Conservation (phyloP, 1,140 invertebrate genomes). For the Leptinotarsa undecemlineata region DNA sequence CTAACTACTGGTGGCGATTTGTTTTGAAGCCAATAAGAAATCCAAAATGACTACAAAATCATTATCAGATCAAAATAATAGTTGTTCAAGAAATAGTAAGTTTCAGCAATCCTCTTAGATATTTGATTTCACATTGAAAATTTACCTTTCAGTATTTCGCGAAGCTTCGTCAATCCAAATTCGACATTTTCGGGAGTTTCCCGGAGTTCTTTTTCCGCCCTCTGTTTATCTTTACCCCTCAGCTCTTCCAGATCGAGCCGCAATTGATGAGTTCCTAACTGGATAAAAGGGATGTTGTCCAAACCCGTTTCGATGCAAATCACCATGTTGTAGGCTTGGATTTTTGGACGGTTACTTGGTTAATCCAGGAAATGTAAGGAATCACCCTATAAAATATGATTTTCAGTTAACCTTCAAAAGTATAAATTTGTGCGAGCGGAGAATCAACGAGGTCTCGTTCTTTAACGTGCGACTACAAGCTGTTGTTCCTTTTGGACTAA, state of each 20-base stretch:
- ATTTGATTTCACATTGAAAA: constrained; percentile 1
- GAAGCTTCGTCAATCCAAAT: constrained; percentile 61
- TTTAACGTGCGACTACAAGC: too few species aligned
- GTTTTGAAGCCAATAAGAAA: too few species aligned
- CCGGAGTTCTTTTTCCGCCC: constrained; percentile 67
- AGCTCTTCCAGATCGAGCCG: constrained; percentile 51
- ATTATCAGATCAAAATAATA: too few species aligned
- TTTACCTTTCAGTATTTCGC: constrained; percentile 63
- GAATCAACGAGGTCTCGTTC: too few species aligned
- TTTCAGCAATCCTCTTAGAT: neutral
- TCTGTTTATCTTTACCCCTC: constrained; percentile 54
- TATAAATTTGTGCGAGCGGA: too few species aligned
- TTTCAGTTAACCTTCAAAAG: too few species aligned
- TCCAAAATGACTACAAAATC: too few species aligned
- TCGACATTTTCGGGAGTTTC: constrained; percentile 68
- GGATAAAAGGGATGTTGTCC: constrained; percentile 50
- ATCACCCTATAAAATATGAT: too few species aligned
- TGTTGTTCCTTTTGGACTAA: too few species aligned
- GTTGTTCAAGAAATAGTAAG: too few species aligned
- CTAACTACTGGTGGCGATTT: too few species aligned
- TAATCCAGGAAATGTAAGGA: neutral
- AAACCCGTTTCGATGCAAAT: constrained; percentile 35
- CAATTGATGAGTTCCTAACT: constrained; percentile 44
- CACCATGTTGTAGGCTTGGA: constrained; percentile 20
- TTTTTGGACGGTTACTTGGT: neutral